Evolutionary conservation across 2,797 vertebrate species (phyloP).

Genomic region (Garrulus glandarius): DNA sequence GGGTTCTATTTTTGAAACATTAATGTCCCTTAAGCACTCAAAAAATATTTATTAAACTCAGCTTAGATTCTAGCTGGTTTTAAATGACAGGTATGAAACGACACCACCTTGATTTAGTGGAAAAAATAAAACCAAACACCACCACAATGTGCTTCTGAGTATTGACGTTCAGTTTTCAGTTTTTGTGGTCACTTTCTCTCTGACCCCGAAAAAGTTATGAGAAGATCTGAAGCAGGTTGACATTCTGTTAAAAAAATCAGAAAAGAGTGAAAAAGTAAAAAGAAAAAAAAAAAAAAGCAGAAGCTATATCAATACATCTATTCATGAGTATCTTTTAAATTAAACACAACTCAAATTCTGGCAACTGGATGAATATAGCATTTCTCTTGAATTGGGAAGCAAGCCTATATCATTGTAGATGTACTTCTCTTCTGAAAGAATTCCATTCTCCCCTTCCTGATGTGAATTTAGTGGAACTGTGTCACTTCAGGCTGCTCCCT

Average conservation of each 20-base stretch:
- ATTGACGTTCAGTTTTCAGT: not conserved
- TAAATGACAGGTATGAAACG: not conserved
- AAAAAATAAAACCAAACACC: fast-evolving
- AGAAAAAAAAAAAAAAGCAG: too few species aligned
- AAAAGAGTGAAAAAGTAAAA: fast-evolving
- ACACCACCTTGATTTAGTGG: not conserved
- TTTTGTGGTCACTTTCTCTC: not conserved
- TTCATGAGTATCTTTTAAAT: too few species aligned
- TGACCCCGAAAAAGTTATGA: not conserved
- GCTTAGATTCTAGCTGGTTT: not conserved
- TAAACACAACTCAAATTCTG: too few species aligned
- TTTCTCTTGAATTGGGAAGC: too few species aligned
- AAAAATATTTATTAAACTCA: not conserved
- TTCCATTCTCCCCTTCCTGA: too few species aligned
- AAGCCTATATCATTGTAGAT: too few species aligned
- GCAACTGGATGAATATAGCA: too few species aligned
- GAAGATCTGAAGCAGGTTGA: not conserved
- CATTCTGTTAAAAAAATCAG: not conserved
- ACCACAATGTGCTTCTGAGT: not conserved
- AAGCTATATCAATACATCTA: too few species aligned
- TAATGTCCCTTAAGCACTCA: not conserved
- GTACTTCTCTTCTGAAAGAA: too few species aligned
- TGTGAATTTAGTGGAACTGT: too few species aligned
- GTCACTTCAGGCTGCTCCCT: too few species aligned
- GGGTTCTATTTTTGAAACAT: not conserved